Percentiles rank a stretch among this genome's conserved stretches.
phyloP scores from a whole-genome alignment of 2,113 vertebrate genomes.

The Pseudorasbora parva region DNA sequence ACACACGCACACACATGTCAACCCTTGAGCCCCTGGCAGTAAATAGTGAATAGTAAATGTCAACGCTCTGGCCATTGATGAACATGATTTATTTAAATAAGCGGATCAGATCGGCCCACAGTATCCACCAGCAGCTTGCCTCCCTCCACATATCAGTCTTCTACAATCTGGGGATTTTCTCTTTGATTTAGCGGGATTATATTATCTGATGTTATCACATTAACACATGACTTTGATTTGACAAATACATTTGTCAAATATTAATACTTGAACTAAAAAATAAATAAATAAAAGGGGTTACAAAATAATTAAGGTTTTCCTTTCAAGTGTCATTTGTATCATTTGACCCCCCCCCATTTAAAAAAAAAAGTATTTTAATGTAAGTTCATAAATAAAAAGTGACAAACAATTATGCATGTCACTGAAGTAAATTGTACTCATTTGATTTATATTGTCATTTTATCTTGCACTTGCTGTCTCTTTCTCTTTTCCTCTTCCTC shows the following conservation, averaged over 20 bases:
- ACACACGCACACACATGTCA: slow-evolving; percentile 2
- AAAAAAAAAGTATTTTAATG: too few species aligned
- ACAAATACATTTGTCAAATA: not conserved
- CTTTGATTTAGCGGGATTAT: slow-evolving; percentile 42
- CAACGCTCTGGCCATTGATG: slow-evolving; percentile 54
- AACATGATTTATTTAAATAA: slow-evolving; percentile 46
- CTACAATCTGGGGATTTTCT: slow-evolving; percentile 12
- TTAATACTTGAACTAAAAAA: too few species aligned
- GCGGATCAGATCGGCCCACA: slow-evolving; percentile 1
- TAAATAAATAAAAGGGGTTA: too few species aligned
- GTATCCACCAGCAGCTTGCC: not conserved
- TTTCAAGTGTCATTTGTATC: too few species aligned
- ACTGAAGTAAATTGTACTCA: too few species aligned
- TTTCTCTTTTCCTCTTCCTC: slow-evolving; percentile 35
- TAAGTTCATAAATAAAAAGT: too few species aligned
- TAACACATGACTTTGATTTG: not conserved
- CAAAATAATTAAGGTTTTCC: too few species aligned
- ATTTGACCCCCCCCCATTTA: too few species aligned
- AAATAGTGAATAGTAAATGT: slow-evolving; percentile 60
- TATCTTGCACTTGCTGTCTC: slow-evolving; percentile 11
- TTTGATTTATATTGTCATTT: slow-evolving; percentile 30
- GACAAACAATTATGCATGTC: too few species aligned
- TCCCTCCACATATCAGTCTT: not conserved
- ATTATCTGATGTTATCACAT: not conserved
- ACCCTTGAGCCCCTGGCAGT: slow-evolving; percentile 29